A percentile compares a stretch with the other conserved stretches of the same genome.
Evolutionary conservation across 2,888 invertebrate species (phyloP).

Genomic region (Apoda limacodes): DNA sequence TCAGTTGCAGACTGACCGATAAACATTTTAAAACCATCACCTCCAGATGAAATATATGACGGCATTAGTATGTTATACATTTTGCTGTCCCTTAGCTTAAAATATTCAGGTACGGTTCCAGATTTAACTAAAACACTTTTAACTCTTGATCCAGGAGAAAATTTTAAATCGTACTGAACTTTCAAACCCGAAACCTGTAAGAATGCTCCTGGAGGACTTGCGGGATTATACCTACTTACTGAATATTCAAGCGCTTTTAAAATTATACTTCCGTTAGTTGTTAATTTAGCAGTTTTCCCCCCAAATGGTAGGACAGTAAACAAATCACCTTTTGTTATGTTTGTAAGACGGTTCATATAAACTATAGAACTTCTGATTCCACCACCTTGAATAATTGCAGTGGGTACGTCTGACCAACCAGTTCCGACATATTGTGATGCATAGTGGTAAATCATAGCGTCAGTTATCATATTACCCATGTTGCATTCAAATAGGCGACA

Average conservation of each 20-base stretch:
- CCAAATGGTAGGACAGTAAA: conserved; percentile 81
- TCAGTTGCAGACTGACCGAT: conserved; percentile 30
- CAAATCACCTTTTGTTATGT: conserved; percentile 79
- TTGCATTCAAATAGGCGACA: conserved; percentile 85
- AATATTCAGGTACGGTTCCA: conserved; percentile 72
- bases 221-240: conserved; percentile 56
- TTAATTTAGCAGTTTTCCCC: conserved; percentile 74
- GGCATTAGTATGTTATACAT: conserved; percentile 77
- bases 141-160: conserved; percentile 74
- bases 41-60: conserved; percentile 77
- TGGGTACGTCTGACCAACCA: conserved; percentile 83
- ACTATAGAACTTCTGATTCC: conserved; percentile 79
- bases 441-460: conserved; percentile 77
- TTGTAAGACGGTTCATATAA: conserved; percentile 50
- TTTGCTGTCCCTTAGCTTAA: conserved; percentile 61
- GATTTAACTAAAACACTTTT: conserved; percentile 75
- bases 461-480: conserved; percentile 85
- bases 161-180: conserved; percentile 75
- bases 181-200: conserved; percentile 84
- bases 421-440: conserved; percentile 48
- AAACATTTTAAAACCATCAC: conserved; percentile 77
- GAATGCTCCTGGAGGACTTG: conserved; percentile 76
- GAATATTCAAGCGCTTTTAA: conserved; percentile 76
- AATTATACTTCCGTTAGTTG: conserved; percentile 75
- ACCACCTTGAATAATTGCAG: conserved; percentile 82